Conservation (phyloP, 2,113 vertebrate genomes). For the Melanerpes aurifrons region DNA sequence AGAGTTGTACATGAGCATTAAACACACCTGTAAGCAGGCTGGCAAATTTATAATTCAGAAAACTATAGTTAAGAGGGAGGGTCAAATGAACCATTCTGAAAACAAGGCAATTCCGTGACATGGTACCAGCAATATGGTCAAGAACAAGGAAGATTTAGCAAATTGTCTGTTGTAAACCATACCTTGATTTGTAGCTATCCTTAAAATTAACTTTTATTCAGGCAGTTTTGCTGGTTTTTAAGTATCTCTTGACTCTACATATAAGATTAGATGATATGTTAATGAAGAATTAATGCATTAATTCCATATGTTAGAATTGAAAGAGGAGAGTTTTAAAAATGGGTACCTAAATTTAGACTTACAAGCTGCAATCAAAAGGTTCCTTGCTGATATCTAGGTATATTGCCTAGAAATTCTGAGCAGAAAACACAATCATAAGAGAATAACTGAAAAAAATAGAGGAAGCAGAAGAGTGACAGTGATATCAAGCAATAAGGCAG, state of each 20-base stretch:
- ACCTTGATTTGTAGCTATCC: neutral
- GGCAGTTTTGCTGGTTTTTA: neutral
- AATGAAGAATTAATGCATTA: neutral
- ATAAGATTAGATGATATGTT: neutral
- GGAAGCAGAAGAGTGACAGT: neutral
- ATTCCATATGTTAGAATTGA: neutral
- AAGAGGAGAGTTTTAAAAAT: neutral
- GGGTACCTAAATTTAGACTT: neutral
- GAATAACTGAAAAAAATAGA: neutral
- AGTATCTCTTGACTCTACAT: neutral
- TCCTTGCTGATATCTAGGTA: neutral
- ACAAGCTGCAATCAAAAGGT: neutral
- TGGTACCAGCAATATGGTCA: neutral
- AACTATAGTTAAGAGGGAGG: neutral
- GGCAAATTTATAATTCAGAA: neutral
- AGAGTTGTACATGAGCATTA: neutral
- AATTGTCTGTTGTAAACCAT: neutral
- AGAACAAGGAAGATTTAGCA: neutral
- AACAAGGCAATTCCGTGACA: neutral
- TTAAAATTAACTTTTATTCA: neutral
- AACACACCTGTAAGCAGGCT: neutral
- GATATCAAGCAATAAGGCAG: neutral
- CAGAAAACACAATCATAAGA: neutral
- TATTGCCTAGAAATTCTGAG: neutral
- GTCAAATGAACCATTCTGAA: rapidly evolving